A percentile compares a stretch with the other conserved stretches of the same genome.
phyloP scores from a whole-genome alignment of 2,113 vertebrate species.

The Aythya baeri region DNA sequence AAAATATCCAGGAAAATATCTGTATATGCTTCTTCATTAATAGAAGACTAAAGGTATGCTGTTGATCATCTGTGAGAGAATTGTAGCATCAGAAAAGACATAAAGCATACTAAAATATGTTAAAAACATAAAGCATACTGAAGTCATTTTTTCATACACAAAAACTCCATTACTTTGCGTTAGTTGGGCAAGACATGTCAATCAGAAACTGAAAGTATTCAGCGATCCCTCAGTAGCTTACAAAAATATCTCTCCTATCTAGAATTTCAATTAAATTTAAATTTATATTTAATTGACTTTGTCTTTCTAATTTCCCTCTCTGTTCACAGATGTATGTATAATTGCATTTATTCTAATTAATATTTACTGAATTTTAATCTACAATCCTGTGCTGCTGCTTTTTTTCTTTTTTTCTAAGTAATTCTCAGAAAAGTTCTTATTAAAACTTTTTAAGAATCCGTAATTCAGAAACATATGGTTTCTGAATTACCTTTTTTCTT shows the following conservation, averaged over 20 bases:
- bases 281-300: slow-evolving; percentile 67
- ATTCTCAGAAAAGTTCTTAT: neutral
- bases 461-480: neutral
- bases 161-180: slow-evolving; percentile 12
- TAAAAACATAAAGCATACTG: neutral
- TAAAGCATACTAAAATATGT: neutral
- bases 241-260: slow-evolving; percentile 49
- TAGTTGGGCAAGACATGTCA: slow-evolving; percentile 21
- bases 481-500: neutral
- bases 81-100: neutral
- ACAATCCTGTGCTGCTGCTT: neutral
- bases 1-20: neutral
- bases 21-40: neutral
- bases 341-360: slow-evolving; percentile 62
- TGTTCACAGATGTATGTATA: slow-evolving; percentile 52
- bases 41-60: neutral
- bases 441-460: neutral
- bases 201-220: slow-evolving; percentile 25
- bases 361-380: slow-evolving; percentile 65
- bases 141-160: neutral
- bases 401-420: neutral
- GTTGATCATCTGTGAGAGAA: neutral
- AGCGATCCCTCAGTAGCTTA: neutral
- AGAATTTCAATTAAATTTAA: slow-evolving; percentile 63
- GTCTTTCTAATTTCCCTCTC: slow-evolving; percentile 55